A percentile compares a stretch with the other conserved stretches of the same genome.
Conservation (phyloP, 2,113 vertebrate genomes). For the Alligator mississippiensis region DNA sequence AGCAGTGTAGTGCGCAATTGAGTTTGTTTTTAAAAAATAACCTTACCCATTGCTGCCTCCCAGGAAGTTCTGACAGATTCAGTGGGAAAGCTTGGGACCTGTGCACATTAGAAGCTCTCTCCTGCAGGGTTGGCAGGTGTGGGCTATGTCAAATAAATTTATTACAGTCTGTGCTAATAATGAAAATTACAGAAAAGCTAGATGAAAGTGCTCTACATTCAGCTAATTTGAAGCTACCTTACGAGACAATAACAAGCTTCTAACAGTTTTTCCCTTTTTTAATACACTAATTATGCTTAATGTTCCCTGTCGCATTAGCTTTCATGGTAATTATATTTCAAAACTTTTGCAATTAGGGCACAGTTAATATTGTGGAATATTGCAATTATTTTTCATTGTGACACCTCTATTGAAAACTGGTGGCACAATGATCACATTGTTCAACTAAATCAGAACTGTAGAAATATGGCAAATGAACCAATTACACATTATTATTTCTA, state of each 20-base stretch:
- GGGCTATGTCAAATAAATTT: constrained; percentile 86
- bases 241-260: constrained; percentile 89
- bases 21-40: constrained; percentile 37
- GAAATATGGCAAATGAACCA: constrained; percentile 89
- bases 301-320: constrained; percentile 89
- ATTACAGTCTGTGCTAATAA: constrained; percentile 86
- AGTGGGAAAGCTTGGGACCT: constrained; percentile 65
- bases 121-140: constrained; percentile 84
- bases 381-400: constrained; percentile 92
- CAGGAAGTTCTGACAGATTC: constrained; percentile 73
- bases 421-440: constrained; percentile 88
- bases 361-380: constrained; percentile 91
- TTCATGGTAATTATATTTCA: constrained; percentile 92
- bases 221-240: constrained; percentile 88
- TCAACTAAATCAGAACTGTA: constrained; percentile 87
- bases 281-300: constrained; percentile 89
- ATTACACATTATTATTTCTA: constrained; percentile 89
- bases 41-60: constrained; percentile 53
- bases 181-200: constrained; percentile 83
- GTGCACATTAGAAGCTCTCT: constrained; percentile 72
- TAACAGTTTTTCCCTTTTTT: constrained; percentile 83
- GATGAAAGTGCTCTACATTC: constrained; percentile 83
- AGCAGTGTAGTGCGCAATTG: constrained; percentile 49
- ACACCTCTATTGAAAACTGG: constrained; percentile 87
- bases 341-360: constrained; percentile 91